Percentiles rank a stretch among this genome's conserved stretches.
Evolutionary conservation across 2,113 vertebrate species (phyloP).

Genomic region (Catharus bicknelli): DNA sequence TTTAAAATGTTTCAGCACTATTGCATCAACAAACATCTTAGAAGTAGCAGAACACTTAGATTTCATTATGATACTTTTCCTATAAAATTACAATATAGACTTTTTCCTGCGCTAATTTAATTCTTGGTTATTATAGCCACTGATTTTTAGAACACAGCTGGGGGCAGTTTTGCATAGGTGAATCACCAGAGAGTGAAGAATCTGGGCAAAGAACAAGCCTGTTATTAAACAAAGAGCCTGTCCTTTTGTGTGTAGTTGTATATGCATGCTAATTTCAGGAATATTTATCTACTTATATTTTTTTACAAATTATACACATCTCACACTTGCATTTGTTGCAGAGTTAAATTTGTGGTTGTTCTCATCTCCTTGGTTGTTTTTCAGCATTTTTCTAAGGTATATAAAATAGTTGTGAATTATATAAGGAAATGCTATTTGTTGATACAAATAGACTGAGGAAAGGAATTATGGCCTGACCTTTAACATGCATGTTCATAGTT

Average conservation of each 20-base stretch:
- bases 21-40: constrained; percentile 12
- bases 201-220: background rate
- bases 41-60: background rate
- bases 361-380: background rate
- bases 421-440: background rate
- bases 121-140: background rate
- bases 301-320: background rate
- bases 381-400: background rate
- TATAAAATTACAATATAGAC: background rate
- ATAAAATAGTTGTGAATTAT: background rate
- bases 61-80: background rate
- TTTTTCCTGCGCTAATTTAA: background rate
- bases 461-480: background rate
- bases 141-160: background rate
- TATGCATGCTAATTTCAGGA: background rate
- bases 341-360: background rate
- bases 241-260: background rate
- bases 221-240: background rate
- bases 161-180: background rate
- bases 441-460: background rate
- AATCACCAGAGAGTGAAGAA: background rate
- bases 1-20: background rate
- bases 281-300: background rate
- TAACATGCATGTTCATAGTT: background rate
- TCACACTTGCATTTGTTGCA: background rate